Base-by-base conservation (phyloP, 2,113 vertebrate genomes). In the Zapus hudsonius region DNA sequence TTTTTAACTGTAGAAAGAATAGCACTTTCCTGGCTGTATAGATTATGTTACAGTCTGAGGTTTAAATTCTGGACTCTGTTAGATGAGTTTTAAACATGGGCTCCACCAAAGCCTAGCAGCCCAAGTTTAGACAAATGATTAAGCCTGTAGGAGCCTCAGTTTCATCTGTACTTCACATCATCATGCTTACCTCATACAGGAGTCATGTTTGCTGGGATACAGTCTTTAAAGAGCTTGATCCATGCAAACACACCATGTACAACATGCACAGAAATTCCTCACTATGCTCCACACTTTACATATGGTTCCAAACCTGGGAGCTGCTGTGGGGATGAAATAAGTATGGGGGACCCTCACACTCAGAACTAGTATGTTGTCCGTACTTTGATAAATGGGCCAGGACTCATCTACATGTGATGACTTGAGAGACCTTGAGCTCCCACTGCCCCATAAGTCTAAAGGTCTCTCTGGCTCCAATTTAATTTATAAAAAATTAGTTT, bases 191-290 rank as follows among this genome's bases (percentile, higher is more conserved):
- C 38, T 79, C 59, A 74, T 0, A 76, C 61, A 89, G 70, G 16
- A 88, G 38, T 22, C 74, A 2, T 64, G 23, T 7, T 40, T 47
- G 0, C 31, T 75, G 17, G n/a, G 19, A 22, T 66, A 31, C 47
- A 55, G 73, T 19, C 92, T 91, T 79, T 79, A 84, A 81, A 92
- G 75, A 80, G 12, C 29, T 82, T 86, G 20, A 15, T 31, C 63
- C 36, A 44, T 40, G 42, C 70, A 66, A 31, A 11, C 7, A 25
- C 9, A 36, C 0, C 61, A 0, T 63, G 19, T 29, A 36, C 64
- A 81, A 57, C 61, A 7, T 15, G 27, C n/a, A 36, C 33, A 11
- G 33, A 25, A 20, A 22, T 73, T 40, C 59, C 61, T 66, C 23
- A 7, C 20, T 20, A 3, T 12, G 42, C n/a, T 33, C 61, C 33